These are phyloP conservation scores for Latrodectus elegans DNA, from an alignment of 2,888 invertebrate species.

Conservation along the genomic window DNA sequence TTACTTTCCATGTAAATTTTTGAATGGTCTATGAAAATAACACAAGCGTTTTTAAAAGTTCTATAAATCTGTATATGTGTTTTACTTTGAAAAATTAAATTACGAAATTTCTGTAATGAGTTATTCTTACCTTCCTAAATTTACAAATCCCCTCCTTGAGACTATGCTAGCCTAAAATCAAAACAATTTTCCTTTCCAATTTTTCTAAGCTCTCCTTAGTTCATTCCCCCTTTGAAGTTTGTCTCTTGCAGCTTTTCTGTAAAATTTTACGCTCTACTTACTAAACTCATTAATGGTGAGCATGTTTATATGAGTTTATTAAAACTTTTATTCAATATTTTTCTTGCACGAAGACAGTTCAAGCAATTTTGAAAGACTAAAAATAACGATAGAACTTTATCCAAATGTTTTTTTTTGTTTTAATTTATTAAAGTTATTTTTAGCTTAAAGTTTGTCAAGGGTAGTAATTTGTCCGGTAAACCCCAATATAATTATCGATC, in stretches of 20 bases:
- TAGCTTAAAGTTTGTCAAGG: no score
- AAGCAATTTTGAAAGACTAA: neutral
- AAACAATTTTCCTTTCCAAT: slow-evolving; percentile 18
- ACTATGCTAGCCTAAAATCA: slow-evolving; percentile 27
- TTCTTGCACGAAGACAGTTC: neutral
- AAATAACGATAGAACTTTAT: neutral
- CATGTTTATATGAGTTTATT: slow-evolving; percentile 64
- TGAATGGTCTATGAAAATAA: no score
- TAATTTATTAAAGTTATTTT: neutral
- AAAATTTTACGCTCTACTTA: slow-evolving; percentile 68
- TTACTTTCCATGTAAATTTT: no score
- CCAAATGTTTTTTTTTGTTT: neutral
- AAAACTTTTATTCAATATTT: slow-evolving; percentile 45
- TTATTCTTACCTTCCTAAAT: no score
- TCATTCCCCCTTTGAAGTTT: slow-evolving; percentile 2
- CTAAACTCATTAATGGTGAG: slow-evolving; percentile 64
- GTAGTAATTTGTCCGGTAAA: no score
- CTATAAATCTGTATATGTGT: no score
- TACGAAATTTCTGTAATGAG: no score
- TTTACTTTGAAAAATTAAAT: no score
- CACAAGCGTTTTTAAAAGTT: no score
- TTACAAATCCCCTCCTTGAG: no score
- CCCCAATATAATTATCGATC: no score
- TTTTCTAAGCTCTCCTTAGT: slow-evolving; percentile 21
- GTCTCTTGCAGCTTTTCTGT: slow-evolving; percentile 26